Evolutionary conservation across 1,140 invertebrate genomes (phyloP).

Genomic region (Araneus ventricosus): DNA sequence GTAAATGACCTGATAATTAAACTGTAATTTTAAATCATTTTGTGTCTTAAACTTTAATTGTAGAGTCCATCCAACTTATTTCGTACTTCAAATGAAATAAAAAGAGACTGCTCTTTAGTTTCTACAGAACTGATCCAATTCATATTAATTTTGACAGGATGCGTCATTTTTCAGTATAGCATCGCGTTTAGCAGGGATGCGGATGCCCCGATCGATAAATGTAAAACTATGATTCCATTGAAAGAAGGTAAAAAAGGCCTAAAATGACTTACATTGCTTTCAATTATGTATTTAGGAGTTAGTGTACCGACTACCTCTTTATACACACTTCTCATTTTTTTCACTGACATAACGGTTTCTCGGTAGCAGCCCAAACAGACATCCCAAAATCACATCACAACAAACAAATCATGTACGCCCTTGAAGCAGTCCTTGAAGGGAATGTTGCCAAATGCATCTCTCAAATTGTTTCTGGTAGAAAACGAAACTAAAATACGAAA

Average conservation of each 20-base stretch:
- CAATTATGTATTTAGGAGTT: slow-evolving; percentile 69
- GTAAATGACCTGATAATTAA: too few relatives aligned
- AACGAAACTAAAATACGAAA: slow-evolving; percentile 16
- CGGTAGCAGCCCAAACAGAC: neutral
- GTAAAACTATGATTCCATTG: neutral
- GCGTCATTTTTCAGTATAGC: slow-evolving; percentile 20
- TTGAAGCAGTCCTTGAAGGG: slow-evolving; percentile 52
- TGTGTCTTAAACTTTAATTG: too few relatives aligned
- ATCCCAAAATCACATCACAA: neutral
- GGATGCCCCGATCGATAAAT: slow-evolving; percentile 46
- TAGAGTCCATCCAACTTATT: neutral
- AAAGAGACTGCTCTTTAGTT: neutral
- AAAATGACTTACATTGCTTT: slow-evolving; percentile 66
- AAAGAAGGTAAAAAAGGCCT: neutral
- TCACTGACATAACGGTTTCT: slow-evolving; percentile 53
- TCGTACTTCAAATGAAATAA: neutral
- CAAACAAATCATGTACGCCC: slow-evolving; percentile 35
- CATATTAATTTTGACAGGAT: neutral
- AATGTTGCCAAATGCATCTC: slow-evolving; percentile 38
- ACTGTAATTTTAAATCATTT: too few relatives aligned
- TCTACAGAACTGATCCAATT: neutral
- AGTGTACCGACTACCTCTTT: slow-evolving; percentile 67
- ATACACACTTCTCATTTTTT: slow-evolving; percentile 69
- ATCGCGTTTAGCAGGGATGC: neutral
- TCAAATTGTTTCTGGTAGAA: neutral